Conservation (phyloP, 2,797 vertebrate genomes). For the Orientallactaga sibirica region DNA sequence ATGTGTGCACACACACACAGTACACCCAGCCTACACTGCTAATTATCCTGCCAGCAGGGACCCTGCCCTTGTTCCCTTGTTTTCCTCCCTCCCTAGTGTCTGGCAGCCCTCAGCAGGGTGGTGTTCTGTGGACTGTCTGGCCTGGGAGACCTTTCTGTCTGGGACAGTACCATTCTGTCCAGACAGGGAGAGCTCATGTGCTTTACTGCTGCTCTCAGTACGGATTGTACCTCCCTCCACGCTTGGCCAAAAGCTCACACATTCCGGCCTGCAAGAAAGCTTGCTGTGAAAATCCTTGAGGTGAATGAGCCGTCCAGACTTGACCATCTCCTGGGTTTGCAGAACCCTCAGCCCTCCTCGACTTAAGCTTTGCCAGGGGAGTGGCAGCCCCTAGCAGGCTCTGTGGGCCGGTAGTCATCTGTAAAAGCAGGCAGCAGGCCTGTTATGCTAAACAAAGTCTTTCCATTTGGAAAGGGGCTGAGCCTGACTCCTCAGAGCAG, state of each 20-base stretch:
- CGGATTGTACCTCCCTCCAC: neutral
- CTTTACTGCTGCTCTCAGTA: conserved; percentile 67
- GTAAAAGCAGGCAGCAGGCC: neutral
- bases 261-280: conserved; percentile 82
- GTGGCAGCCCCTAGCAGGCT: neutral
- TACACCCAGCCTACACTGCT: neutral
- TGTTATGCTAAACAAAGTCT: neutral
- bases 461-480: neutral
- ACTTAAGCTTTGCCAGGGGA: neutral
- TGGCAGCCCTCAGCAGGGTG: conserved; percentile 64
- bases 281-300: conserved; percentile 67
- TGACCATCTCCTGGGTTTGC: neutral
- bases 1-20: rapidly evolving
- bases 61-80: conserved; percentile 52
- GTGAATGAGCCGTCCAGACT: conserved; percentile 30
- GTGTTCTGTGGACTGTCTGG: conserved; percentile 82
- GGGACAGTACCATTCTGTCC: conserved; percentile 88
- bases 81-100: conserved; percentile 35
- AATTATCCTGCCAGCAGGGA: neutral
- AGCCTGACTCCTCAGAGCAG: neutral
- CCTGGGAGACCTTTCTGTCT: conserved; percentile 88
- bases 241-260: conserved; percentile 16
- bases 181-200: conserved; percentile 87
- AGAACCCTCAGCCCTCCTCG: neutral
- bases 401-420: neutral